Base-by-base conservation (phyloP, 2,113 vertebrate genomes). In the Microcebus ravelobensis region DNA sequence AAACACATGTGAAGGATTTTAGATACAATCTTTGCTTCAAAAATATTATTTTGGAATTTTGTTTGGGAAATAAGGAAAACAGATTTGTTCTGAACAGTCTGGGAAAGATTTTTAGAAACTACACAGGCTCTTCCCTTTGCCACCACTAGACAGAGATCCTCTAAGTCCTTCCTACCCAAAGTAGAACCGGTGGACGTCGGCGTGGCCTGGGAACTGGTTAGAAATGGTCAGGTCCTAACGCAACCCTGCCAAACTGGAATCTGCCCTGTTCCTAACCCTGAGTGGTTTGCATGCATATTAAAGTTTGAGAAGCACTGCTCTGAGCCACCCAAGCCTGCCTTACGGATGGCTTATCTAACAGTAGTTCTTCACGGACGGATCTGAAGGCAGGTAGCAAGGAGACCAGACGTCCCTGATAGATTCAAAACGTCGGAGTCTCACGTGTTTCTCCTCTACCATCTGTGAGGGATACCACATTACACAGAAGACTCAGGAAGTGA, bases 381-480 rank as follows among this genome's bases (percentile, higher is more conserved):
- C 18, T 55, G 31, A 55, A 17, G 52, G 13, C 36, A 85, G 27
- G 73, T 11, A 48, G 25, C 79, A 95, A 86, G 77, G 61, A 81
- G 23, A 59, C 23, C 39, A 87, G 80, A 55, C 42, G 21, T 67
- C 31, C 13, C 23, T 81, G 70, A 76, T 18, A 57, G 36, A 29
- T 70, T 84, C 59, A 88, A 88, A 81, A 42, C 27, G 21, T 17
- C 55, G 67, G 57, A 67, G 13, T 77, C 45, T 55, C 27, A 8
- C 1, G 31, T 87, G 50, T 50, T 94, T 85, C 42, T 14, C 50
- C 20, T 71, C 23, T 48, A 79, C 25, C 0, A 1, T 73, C 68
- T 94, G 94, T 96, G 74, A 94, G 63, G 63, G 45, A 71, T 6
- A 91, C 70, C 93, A 84, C 74, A 81, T 96, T 80, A 88, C 63